A percentile compares a stretch with the other conserved stretches of the same genome.
Evolutionary conservation across 2,888 invertebrate species (phyloP).

Genomic region (Penaeus monodon): DNA sequence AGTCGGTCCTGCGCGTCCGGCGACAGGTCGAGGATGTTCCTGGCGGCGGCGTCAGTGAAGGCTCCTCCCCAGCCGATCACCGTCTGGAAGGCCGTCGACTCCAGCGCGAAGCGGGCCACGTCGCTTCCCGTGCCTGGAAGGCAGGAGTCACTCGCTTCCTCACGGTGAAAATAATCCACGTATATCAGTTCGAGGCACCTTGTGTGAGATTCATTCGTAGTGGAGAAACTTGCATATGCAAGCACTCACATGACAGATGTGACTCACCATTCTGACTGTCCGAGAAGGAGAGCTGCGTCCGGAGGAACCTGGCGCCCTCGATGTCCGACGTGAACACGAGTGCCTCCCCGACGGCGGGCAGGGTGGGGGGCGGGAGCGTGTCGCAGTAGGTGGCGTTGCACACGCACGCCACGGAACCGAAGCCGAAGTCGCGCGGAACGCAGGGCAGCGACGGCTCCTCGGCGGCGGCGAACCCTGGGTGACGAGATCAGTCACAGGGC

Average conservation of each 20-base stretch:
- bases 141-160: too few species aligned
- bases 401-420: conserved; percentile 68
- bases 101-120: conserved; percentile 10
- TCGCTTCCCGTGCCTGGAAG: too few species aligned
- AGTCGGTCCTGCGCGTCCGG: conserved; percentile 45
- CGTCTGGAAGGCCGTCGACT: conserved; percentile 72
- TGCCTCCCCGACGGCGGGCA: conserved; percentile 27
- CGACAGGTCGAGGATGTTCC: conserved; percentile 75
- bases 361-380: conserved; percentile 41
- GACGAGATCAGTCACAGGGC: too few species aligned
- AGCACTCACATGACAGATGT: too few species aligned
- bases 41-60: conserved; percentile 80
- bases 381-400: conserved; percentile 69
- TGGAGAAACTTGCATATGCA: too few species aligned
- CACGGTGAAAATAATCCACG: too few species aligned
- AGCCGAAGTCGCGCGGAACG: conserved; percentile 66
- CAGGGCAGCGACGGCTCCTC: conserved; percentile 63
- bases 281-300: conserved; percentile 22
- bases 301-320: conserved; percentile 31
- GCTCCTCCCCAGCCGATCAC: conserved; percentile 90
- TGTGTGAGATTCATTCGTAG: too few species aligned
- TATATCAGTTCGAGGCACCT: too few species aligned
- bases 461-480: too few species aligned
- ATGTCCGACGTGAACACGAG: conserved; percentile 43
- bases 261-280: neutral